A percentile compares a stretch with the other conserved stretches of the same genome.
phyloP scores from a whole-genome alignment of 2,113 vertebrate genomes.

The Verasper variegatus region DNA sequence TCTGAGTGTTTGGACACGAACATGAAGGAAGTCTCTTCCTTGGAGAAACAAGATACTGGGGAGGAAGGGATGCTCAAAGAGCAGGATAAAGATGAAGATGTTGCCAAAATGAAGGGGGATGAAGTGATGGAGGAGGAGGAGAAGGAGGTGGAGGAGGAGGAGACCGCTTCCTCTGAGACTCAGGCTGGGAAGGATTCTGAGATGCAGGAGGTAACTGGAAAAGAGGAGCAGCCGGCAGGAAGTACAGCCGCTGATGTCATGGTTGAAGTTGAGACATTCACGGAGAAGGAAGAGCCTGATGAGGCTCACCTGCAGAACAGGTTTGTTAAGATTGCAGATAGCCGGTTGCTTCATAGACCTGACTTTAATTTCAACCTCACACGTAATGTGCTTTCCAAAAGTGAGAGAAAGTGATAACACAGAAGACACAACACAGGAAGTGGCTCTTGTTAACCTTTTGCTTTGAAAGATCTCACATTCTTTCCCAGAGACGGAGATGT shows the following conservation, averaged over 20 bases:
- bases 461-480: not conserved
- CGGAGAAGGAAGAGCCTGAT: not conserved
- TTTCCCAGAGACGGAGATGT: not conserved
- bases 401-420: not conserved
- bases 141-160: not conserved
- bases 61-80: slow-evolving; percentile 20
- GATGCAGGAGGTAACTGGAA: slow-evolving; percentile 23
- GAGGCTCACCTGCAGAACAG: slow-evolving; percentile 44
- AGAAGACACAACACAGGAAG: not conserved
- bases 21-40: slow-evolving; percentile 28
- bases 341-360: not conserved
- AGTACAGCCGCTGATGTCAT: not conserved
- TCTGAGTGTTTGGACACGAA: not conserved
- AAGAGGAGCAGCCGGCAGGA: slow-evolving; percentile 14
- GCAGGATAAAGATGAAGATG: slow-evolving; percentile 11
- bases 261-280: not conserved
- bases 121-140: not conserved
- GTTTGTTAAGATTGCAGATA: slow-evolving; percentile 42
- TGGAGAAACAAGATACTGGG: slow-evolving; percentile 34
- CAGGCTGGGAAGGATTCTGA: slow-evolving; percentile 14
- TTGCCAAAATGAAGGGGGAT: not conserved
- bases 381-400: not conserved
- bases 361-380: not conserved
- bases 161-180: not conserved
- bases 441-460: not conserved